A percentile compares a stretch with the other conserved stretches of the same genome.
Evolutionary conservation across 2,797 vertebrate species (phyloP).

Genomic region (Darevskia mixta): DNA sequence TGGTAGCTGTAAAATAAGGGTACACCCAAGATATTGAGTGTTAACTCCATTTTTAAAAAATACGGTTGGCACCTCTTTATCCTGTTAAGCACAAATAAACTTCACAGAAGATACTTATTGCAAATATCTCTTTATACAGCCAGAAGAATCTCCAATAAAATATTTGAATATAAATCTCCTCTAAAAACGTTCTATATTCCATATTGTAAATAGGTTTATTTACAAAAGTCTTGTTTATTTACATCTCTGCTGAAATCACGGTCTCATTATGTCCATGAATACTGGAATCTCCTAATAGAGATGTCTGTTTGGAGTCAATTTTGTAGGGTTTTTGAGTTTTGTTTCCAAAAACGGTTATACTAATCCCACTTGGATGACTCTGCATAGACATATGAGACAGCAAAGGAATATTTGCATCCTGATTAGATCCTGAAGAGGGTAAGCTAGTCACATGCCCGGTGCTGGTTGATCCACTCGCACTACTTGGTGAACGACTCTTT

Average conservation of each 20-base stretch:
- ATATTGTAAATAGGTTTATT: slow-evolving; percentile 66
- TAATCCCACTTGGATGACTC: slow-evolving; percentile 84
- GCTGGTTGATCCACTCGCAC: slow-evolving; percentile 97
- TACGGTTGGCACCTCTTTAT: slow-evolving; percentile 63
- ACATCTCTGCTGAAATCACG: slow-evolving; percentile 93
- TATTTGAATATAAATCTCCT: slow-evolving; percentile 77
- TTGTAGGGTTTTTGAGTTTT: slow-evolving; percentile 90
- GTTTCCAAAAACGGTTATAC: slow-evolving; percentile 86
- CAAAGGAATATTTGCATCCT: slow-evolving; percentile 96
- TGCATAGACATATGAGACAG: slow-evolving; percentile 91
- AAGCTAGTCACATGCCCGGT: slow-evolving; percentile 95
- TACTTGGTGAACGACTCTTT: slow-evolving; percentile 97
- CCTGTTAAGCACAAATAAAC: slow-evolving; percentile 73
- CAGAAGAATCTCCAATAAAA: slow-evolving; percentile 81
- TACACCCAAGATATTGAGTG: slow-evolving; percentile 28
- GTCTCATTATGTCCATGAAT: slow-evolving; percentile 91
- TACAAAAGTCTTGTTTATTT: slow-evolving; percentile 73
- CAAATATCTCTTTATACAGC: slow-evolving; percentile 71
- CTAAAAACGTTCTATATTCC: slow-evolving; percentile 56
- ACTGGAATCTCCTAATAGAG: slow-evolving; percentile 88
- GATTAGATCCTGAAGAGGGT: slow-evolving; percentile 95
- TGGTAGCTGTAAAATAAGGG: slow-evolving; percentile 23
- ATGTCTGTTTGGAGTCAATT: slow-evolving; percentile 90
- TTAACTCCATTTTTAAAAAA: slow-evolving; percentile 46
- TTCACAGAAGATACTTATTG: slow-evolving; percentile 84